These are phyloP conservation scores for Agonopterix arenella DNA, from an alignment of 2,888 invertebrate genomes.

Conservation along the genomic window DNA sequence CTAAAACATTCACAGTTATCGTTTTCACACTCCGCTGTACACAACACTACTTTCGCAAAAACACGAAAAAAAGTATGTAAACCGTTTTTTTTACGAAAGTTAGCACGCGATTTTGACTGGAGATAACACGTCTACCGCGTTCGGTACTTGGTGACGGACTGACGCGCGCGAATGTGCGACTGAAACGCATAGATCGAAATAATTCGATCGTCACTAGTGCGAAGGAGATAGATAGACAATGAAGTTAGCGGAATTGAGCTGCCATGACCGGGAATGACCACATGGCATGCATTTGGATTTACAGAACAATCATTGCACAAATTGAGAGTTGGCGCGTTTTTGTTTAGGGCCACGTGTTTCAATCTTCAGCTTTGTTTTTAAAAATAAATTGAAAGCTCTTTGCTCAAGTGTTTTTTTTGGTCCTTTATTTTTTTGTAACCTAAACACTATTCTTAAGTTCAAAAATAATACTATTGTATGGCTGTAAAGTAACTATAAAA, in stretches of 20 bases:
- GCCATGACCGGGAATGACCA: constrained; percentile 62
- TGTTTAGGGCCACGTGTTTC: constrained; percentile 58
- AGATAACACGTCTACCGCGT: constrained; percentile 25
- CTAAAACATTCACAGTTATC: constrained; percentile 30
- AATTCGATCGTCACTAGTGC: constrained; percentile 26
- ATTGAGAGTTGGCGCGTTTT: constrained; percentile 63
- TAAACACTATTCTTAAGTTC: too few relatives aligned
- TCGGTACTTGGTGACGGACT: constrained; percentile 41
- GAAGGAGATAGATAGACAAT: constrained; percentile 38
- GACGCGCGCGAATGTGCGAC: constrained; percentile 45
- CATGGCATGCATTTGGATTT: constrained; percentile 62
- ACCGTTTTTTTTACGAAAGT: constrained; percentile 63
- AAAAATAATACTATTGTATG: too few relatives aligned
- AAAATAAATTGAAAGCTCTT: constrained; percentile 26
- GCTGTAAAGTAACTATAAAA: too few relatives aligned
- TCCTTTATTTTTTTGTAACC: too few relatives aligned
- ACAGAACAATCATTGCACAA: constrained; percentile 59
- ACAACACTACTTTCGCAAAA: constrained; percentile 42
- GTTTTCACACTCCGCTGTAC: constrained; percentile 30
- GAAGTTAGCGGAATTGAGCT: constrained; percentile 48
- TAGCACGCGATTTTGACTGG: constrained; percentile 33
- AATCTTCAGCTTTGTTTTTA: constrained; percentile 30
- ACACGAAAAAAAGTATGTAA: constrained; percentile 37
- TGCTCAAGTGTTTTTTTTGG: constrained; percentile 14
- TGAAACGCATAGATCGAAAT: constrained; percentile 41